These are phyloP conservation scores for Tarsius wallacei DNA, from an alignment of 2,797 vertebrate species.

Conservation along the genomic window DNA sequence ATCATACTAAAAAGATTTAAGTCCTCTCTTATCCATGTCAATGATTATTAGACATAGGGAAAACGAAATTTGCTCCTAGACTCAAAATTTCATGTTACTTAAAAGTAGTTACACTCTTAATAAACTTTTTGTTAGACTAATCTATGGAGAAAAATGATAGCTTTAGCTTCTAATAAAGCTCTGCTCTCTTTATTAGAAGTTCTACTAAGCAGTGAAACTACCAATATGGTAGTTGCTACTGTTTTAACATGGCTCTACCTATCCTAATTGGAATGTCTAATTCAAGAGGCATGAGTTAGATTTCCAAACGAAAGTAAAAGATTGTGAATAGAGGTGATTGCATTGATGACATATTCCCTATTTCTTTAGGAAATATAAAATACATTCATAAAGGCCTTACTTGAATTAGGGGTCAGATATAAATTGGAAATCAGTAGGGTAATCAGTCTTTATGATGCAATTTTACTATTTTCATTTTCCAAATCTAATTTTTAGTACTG, in stretches of 20 bases:
- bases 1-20: background rate
- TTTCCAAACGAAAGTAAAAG: slow-evolving; percentile 64
- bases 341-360: slow-evolving; percentile 51
- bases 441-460: slow-evolving; percentile 1
- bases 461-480: slow-evolving; percentile 56
- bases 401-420: slow-evolving; percentile 8
- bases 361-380: slow-evolving; percentile 73
- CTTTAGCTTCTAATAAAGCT: slow-evolving; percentile 56
- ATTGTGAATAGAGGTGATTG: slow-evolving; percentile 60
- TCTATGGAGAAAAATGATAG: background rate
- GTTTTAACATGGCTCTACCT: slow-evolving; percentile 29
- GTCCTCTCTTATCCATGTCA: background rate
- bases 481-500: slow-evolving; percentile 72
- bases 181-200: slow-evolving; percentile 32
- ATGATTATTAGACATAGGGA: background rate
- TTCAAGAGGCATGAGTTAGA: slow-evolving; percentile 48
- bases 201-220: slow-evolving; percentile 30
- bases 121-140: slow-evolving; percentile 52
- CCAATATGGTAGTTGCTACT: background rate
- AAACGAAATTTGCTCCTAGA: slow-evolving; percentile 20
- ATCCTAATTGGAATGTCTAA: slow-evolving; percentile 42
- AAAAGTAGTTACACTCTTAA: slow-evolving; percentile 24
- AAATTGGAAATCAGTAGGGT: background rate
- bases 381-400: slow-evolving; percentile 73
- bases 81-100: slow-evolving; percentile 40